A percentile compares a stretch with the other conserved stretches of the same genome.
These are phyloP conservation scores for Catharus fuscescens DNA, from an alignment of 2,113 vertebrate species.

Conservation along the genomic window DNA sequence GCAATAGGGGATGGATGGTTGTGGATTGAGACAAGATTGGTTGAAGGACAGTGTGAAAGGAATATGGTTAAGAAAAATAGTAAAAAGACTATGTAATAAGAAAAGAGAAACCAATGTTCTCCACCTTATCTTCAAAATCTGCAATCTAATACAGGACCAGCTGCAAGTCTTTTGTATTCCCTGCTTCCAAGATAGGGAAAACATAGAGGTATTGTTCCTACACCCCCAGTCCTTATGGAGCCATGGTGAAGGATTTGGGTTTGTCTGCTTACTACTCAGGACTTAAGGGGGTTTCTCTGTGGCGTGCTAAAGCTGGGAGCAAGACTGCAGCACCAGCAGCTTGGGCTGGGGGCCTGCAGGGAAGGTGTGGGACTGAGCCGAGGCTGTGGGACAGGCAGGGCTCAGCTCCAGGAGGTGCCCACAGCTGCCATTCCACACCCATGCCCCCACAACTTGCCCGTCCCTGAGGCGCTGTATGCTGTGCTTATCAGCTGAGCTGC, in stretches of 20 bases:
- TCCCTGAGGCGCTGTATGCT: background rate
- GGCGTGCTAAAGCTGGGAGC: background rate
- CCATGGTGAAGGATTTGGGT: background rate
- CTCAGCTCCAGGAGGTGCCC: background rate
- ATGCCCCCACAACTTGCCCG: too few relatives aligned
- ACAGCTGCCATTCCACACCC: too few relatives aligned
- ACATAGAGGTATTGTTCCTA: background rate
- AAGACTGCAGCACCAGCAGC: background rate
- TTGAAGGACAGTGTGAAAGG: background rate
- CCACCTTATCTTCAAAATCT: background rate
- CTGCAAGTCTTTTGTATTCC: background rate
- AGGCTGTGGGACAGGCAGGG: too few relatives aligned
- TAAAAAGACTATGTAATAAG: background rate
- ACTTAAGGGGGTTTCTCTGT: background rate
- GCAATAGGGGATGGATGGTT: background rate
- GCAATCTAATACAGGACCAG: background rate
- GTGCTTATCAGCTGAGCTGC: background rate
- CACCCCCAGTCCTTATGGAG: background rate
- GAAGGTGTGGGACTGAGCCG: fast-evolving
- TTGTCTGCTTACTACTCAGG: background rate
- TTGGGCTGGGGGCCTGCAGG: too few relatives aligned
- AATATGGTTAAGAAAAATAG: background rate
- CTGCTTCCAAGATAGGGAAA: background rate
- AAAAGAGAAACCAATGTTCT: background rate
- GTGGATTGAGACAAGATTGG: background rate